Evolutionary conservation across 2,113 vertebrate species (phyloP), one percentile per base, ranked within the genome.

Genomic region (Solea senegalensis): DNA sequence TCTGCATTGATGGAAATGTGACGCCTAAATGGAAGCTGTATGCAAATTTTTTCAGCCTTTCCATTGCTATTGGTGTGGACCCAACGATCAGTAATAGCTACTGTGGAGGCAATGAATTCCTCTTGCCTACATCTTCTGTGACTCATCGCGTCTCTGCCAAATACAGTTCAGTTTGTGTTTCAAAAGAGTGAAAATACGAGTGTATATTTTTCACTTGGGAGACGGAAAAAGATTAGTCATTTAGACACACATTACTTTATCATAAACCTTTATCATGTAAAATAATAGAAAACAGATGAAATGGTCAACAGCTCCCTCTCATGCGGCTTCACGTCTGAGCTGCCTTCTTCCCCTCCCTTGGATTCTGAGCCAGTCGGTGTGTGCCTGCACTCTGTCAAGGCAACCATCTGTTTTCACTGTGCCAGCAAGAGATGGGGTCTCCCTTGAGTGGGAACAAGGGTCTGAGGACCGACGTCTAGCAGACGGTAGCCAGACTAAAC

Each of bases 351-450:
- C 43, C 56, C 46, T 69, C 40, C 65, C 55, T 71, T 0, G 27
- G 45, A 77, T 48, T 27, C 13, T 4, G 7, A 78, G 57, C 84
- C 81, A 88, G 53, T 76, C 62, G 0, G 34, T 62, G 59, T 69
- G 40, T 76, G 82, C 64, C 62, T 39, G 13, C 65, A 74, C 73
- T 83, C 87, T 71, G 87, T 89, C 86, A 86, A 88, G 85, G 83
- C 72, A 84, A 81, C 89, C 88, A 89, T 90, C 87, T 90, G 89
- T 90, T 88, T 88, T 76, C 69, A 40, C 39, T 12, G 59, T 56
- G 51, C 69, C 69, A 44, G 73, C 68, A 57, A 75, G 65, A 83
- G 78, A 80, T 71, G 78, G 84, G 78, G 76, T 86, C 76, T 86
- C 83, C 80, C 74, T 77, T 50, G 76, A 78, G 78, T 74, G 63